These are phyloP conservation scores for Trigoniulus corallinus DNA, from an alignment of 1,140 invertebrate genomes.

Conservation along the genomic window DNA sequence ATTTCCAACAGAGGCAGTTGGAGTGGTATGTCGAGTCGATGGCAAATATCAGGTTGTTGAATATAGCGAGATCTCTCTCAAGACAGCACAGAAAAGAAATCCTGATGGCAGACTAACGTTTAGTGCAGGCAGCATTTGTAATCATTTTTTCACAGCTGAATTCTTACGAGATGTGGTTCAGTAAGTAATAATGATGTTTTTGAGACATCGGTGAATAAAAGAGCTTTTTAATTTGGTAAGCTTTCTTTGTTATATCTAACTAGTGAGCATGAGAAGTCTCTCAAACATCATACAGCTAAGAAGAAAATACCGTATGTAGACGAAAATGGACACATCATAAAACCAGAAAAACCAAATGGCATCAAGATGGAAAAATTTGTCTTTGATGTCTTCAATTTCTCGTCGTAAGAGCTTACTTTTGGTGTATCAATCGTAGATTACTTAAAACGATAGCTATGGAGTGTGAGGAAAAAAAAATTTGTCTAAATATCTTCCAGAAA, in stretches of 20 bases:
- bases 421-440: neutral
- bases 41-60: constrained; percentile 86
- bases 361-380: constrained; percentile 99
- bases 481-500: constrained; percentile 34
- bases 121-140: constrained; percentile 93
- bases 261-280: constrained; percentile 41
- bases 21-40: constrained; percentile 81
- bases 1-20: constrained; percentile 78
- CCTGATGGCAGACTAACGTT: constrained; percentile 67
- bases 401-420: constrained; percentile 35
- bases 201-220: neutral
- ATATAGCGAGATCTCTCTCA: constrained; percentile 86
- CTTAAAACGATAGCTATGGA: neutral
- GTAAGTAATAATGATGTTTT: constrained; percentile 20
- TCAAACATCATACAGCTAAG: constrained; percentile 87
- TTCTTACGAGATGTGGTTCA: constrained; percentile 48
- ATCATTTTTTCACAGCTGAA: constrained; percentile 84
- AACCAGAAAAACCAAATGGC: constrained; percentile 73
- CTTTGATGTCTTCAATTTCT: constrained; percentile 93
- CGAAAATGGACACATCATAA: constrained; percentile 45
- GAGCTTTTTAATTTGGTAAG: neutral
- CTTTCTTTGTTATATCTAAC: neutral
- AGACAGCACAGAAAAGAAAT: constrained; percentile 64
- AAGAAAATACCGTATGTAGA: constrained; percentile 91
- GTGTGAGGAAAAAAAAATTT: too few species aligned